Evolutionary conservation across 2,888 invertebrate genomes (phyloP), one percentile per base, ranked within the genome.

Genomic region (Panorpa germanica): DNA sequence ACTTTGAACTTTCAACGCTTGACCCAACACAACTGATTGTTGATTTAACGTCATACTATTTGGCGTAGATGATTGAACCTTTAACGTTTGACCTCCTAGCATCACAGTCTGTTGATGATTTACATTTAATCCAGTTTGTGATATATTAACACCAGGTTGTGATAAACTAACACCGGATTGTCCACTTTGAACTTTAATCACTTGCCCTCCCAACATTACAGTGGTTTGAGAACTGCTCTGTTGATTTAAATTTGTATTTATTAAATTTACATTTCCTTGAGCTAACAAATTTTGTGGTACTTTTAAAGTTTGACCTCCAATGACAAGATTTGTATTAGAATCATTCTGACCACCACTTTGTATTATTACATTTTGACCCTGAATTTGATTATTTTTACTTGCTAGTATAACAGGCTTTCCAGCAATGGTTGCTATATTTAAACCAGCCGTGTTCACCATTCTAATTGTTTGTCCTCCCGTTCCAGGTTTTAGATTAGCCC

Each of bases 321-420:
- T 48, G 11, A 54, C 48, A 35, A 50, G 43, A 29, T 43, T 39
- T 15, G 41, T 36, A 32, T 35, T 37, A 3, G 22, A 24, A 4
- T 24, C n/a, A 13, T 27, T 23, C 4, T 18, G 29, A 7, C 34
- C 37, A 20, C 34, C 25, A 21, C 35, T 35, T 39, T 57, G 59
- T 17, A 59, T 45, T 25, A 61, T 57, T 2, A 59, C 55, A 36
- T 55, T 50, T 37, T 57, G 57, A 6, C 52, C 52, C 38, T 53
- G 52, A 15, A 33, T 28, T 15, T 36, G 35, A 31, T 32, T 34
- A 52, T 39, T 47, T 42, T 57, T 53, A 39, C 59, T 58, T 2
- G 63, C 59, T 26, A 66, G 49, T 28, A 66, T 48, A 9, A 66
- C 57, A 15, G 63, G 64, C 43, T 66, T 65, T 5, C 65, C 65